Percentiles rank a stretch among this genome's conserved stretches.
Evolutionary conservation across 2,797 vertebrate genomes (phyloP).

Genomic region (Pantherophis alleghaniensis): DNA sequence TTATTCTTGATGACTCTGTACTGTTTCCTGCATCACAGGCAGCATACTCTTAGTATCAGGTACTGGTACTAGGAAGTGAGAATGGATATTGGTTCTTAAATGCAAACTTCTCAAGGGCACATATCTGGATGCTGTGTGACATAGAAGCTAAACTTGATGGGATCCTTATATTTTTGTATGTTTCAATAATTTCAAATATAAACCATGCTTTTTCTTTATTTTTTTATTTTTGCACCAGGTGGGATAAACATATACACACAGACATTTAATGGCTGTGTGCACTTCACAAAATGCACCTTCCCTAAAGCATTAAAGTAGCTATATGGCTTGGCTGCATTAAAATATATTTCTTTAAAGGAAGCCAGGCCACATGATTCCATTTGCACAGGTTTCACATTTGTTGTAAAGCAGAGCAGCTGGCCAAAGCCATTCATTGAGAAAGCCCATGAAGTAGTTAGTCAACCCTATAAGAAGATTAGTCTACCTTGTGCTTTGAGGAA

Average conservation of each 20-base stretch:
- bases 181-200: not conserved
- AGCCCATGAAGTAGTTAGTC: not conserved
- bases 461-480: not conserved
- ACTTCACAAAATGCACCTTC: not conserved
- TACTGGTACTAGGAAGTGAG: not conserved
- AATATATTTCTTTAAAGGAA: not conserved
- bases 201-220: not conserved
- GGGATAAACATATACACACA: not conserved
- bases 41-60: not conserved
- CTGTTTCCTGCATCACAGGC: not conserved
- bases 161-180: not conserved
- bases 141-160: not conserved
- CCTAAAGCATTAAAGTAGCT: not conserved
- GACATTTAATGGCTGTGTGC: not conserved
- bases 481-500: not conserved
- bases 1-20: not conserved
- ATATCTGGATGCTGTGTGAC: not conserved
- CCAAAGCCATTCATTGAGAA: not conserved
- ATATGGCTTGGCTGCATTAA: not conserved
- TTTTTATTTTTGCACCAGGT: not conserved
- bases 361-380: not conserved
- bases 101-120: not conserved
- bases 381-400: not conserved
- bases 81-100: not conserved
- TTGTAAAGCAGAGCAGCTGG: not conserved